A percentile compares a stretch with the other conserved stretches of the same genome.
Conservation (phyloP, 2,888 invertebrate species). For the Amaurobius ferox region DNA sequence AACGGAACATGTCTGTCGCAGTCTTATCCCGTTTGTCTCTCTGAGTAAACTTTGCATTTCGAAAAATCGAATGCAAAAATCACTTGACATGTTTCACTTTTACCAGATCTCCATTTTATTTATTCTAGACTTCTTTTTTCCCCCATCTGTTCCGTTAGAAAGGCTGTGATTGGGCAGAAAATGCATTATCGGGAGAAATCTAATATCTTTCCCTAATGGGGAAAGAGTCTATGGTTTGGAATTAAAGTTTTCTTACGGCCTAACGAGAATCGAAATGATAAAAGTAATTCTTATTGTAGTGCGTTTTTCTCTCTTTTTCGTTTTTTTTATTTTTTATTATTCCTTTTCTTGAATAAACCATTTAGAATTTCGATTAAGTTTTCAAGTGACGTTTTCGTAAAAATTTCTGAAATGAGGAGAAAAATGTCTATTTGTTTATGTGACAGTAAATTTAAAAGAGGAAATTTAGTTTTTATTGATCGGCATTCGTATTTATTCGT, state of each 20-base stretch:
- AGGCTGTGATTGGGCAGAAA: background rate
- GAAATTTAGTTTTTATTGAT: no score
- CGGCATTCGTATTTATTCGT: no score
- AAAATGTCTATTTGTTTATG: no score
- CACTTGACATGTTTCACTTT: background rate
- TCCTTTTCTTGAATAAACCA: background rate
- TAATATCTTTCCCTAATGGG: conserved; percentile 2
- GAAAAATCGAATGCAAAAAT: background rate
- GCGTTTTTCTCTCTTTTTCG: background rate
- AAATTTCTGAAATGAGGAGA: background rate
- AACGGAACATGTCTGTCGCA: no score
- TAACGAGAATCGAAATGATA: conserved; percentile 4
- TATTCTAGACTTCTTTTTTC: background rate
- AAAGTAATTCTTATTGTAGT: conserved; percentile 4
- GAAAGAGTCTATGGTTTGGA: conserved; percentile 8
- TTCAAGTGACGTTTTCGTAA: background rate
- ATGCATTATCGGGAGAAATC: background rate
- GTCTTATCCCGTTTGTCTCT: background rate
- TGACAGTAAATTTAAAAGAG: no score
- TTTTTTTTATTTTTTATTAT: background rate
- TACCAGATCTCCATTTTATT: background rate
- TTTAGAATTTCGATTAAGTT: conserved; percentile 8
- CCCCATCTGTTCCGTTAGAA: background rate
- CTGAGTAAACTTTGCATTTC: background rate
- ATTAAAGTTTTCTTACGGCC: conserved; percentile 4